Evolutionary conservation across 2,797 vertebrate genomes (phyloP), one percentile per base, ranked within the genome.

Genomic region (Synanceia verrucosa): DNA sequence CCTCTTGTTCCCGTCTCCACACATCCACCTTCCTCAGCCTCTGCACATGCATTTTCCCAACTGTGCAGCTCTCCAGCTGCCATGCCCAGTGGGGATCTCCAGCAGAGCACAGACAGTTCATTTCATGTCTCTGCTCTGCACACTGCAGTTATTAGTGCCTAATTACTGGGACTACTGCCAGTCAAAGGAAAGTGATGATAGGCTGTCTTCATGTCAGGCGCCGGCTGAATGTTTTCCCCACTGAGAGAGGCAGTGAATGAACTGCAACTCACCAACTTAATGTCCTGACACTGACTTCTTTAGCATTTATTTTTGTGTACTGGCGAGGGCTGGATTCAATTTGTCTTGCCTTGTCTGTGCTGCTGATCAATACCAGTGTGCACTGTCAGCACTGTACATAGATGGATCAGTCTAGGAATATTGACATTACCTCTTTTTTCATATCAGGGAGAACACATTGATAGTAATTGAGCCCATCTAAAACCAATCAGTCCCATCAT

Each of bases 331-430:
- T 76, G 60, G 71, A 88, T 88, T 83, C 73, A 82, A 86, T 92
- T 83, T 78, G 72, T 89, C 86, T 86, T 79, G 53, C 64, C 86
- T 78, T 73, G 76, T 86, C 92, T 79, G 73, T 12, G 59, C 59
- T 47, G 46, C 43, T 82, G 88, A 92, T 93, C 91, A 86, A 92
- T 93, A 90, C 75, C 74, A 62, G 66, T 73, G 76, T 83, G 91
- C 88, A 68, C 67, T 64, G 86, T 92, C 92, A 93, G 92, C 92
- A 89, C 70, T 77, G 66, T 69, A 60, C 73, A 73, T 58, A 24
- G 84, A 89, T 66, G 59, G 57, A 88, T 80, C 16, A 39, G 67
- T 70, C 63, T 56, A 39, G 18, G 59, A 78, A 84, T 83, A 90
- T 83, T 64, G 77, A 51, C 83, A 68, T 47, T 36, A 43, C 16